Base-by-base conservation (phyloP, 2,888 invertebrate species). In the Cheilosia vernalis region DNA sequence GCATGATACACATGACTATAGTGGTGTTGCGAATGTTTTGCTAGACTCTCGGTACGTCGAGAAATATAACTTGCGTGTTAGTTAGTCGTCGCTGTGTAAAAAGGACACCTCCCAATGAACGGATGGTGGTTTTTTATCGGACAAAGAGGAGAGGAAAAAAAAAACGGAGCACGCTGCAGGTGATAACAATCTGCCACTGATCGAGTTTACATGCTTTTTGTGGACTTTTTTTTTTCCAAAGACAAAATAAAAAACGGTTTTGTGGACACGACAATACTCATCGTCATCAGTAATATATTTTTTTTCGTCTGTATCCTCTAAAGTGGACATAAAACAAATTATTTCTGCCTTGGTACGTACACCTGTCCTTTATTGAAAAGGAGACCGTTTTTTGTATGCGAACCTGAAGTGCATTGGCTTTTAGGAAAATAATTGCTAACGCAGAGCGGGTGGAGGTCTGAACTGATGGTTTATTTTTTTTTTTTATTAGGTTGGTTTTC, bases 151-250 rank as follows among this genome's bases (percentile, higher is more conserved):
- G 58, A 60, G 13, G 53, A 60, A 33, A 58, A 69, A 72, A 74
- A 72, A 66, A 13, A 40, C 10, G 7, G 15, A 40, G 42, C 55
- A 66, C 47, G 27, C 69, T 55, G 58, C 80, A 74, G 84, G 84
- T 80, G 84, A 84, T 84, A 84, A 80, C 84, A 84, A 84, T 84
- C 84, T 80, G 80, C 47, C 60, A 64, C 64, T 84, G 84, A 74
- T 84, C 69, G 80, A 84, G 74, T 84, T 79, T 70, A 84, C 84
- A 74, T 80, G 84, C 74, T 84, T 79, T 74, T 70, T 70, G 84
- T 70, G 69, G 73, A 74, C 60, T 66, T 5, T 37, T 24, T 24
- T n/a, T 17, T 47, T 7, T 9, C 9, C 17, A 17, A 4, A 27
- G 30, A 63, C 37, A 4, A 47, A 19, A 73, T 27, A 27, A 49